Evolutionary conservation across 2,797 vertebrate species (phyloP).

Genomic region (Carapus acus): DNA sequence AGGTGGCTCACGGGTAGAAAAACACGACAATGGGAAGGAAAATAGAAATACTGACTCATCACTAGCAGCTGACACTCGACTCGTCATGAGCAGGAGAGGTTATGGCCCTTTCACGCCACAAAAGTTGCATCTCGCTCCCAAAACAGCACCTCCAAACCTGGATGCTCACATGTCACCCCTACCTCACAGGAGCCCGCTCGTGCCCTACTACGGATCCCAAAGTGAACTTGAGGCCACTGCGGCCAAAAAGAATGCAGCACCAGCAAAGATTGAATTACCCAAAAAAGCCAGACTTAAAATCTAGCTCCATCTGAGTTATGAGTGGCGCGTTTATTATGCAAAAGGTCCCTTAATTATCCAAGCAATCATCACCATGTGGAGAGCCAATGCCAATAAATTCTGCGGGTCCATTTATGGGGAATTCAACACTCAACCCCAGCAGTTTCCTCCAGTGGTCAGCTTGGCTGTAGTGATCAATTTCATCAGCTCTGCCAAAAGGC

Average conservation of each 20-base stretch:
- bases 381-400: constrained; percentile 22
- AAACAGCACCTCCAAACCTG: constrained; percentile 56
- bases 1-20: constrained; percentile 28
- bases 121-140: constrained; percentile 38
- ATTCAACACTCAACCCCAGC: constrained; percentile 43
- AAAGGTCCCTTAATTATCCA: constrained; percentile 22
- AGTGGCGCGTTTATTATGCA: constrained; percentile 24
- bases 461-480: constrained; percentile 57
- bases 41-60: constrained; percentile 48
- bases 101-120: constrained; percentile 41
- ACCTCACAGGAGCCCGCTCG: constrained; percentile 31
- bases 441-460: constrained; percentile 25
- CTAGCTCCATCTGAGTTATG: constrained; percentile 12
- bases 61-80: constrained; percentile 45
- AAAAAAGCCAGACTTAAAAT: constrained; percentile 18
- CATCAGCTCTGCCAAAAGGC: constrained; percentile 52
- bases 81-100: constrained; percentile 25
- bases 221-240: constrained; percentile 20
- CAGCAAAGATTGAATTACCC: constrained; percentile 6
- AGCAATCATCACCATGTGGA: constrained; percentile 25
- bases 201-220: constrained; percentile 27
- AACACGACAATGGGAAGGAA: constrained; percentile 8
- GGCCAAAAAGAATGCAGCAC: constrained; percentile 19
- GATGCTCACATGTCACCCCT: constrained; percentile 45
- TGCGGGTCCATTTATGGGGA: constrained; percentile 11